Percentiles rank a stretch among this genome's conserved stretches.
phyloP scores from a whole-genome alignment of 2,888 invertebrate genomes.

The Liodrosophila aerea region DNA sequence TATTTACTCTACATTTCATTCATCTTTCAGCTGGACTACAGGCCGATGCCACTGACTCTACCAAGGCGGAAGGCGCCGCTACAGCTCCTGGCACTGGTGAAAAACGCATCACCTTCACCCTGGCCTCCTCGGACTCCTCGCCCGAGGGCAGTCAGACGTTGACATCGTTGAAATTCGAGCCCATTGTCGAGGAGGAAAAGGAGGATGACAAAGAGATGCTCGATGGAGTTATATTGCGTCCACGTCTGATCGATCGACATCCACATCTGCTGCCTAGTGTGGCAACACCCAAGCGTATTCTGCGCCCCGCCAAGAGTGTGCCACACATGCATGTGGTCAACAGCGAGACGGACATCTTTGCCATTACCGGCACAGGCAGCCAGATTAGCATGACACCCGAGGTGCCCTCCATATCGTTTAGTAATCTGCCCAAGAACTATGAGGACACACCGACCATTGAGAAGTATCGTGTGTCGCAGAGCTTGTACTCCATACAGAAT shows the following conservation, averaged over 20 bases:
- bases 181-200: conserved; percentile 79
- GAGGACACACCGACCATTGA: conserved; percentile 82
- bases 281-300: conserved; percentile 61
- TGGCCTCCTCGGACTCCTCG: conserved; percentile 75
- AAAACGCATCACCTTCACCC: conserved; percentile 79
- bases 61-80: conserved; percentile 8
- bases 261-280: conserved; percentile 66
- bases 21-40: conserved; percentile 53
- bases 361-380: conserved; percentile 79
- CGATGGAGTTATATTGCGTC: conserved; percentile 79
- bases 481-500: conserved; percentile 83
- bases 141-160: conserved; percentile 78
- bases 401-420: conserved; percentile 82
- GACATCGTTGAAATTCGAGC: conserved; percentile 77
- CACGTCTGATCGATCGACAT: conserved; percentile 77
- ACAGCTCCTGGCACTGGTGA: conserved; percentile 47
- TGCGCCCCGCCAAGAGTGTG: conserved; percentile 81
- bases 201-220: conserved; percentile 49
- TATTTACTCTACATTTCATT: too few relatives aligned
- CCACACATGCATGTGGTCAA: conserved; percentile 80
- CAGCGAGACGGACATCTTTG: conserved; percentile 82
- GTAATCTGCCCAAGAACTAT: conserved; percentile 82
- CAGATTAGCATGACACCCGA: conserved; percentile 83
- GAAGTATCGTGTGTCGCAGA: conserved; percentile 81
- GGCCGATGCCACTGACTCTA: conserved; percentile 63